Conservation (phyloP, 2,113 vertebrate species). For the Entelurus aequoreus region DNA sequence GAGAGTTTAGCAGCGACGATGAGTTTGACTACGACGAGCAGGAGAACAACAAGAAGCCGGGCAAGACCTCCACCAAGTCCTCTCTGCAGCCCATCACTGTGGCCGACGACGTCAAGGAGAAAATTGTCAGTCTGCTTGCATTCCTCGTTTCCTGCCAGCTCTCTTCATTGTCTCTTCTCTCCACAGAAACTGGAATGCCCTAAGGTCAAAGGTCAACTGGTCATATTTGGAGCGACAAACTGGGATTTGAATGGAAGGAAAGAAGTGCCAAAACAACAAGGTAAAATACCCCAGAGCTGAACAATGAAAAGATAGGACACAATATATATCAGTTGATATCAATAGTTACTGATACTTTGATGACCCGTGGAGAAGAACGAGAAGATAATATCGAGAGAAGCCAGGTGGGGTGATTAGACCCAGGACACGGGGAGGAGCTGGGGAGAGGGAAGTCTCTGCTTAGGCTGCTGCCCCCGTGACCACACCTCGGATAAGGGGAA, state of each 20-base stretch:
- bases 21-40: conserved; percentile 78
- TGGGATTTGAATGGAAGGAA: conserved; percentile 97
- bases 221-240: conserved; percentile 94
- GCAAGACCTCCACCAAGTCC: conserved; percentile 65
- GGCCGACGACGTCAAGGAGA: conserved; percentile 83
- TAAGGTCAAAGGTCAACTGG: conserved; percentile 85
- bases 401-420: too few relatives aligned
- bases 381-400: too few relatives aligned
- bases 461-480: too few relatives aligned
- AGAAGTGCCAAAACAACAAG: conserved; percentile 95
- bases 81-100: conserved; percentile 77
- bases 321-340: too few relatives aligned
- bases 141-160: too few relatives aligned
- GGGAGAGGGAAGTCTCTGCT: too few relatives aligned
- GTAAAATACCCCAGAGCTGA: conserved; percentile 52
- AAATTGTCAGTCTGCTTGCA: conserved; percentile 73
- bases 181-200: conserved; percentile 89
- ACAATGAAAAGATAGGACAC: too few relatives aligned
- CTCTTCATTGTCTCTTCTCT: background rate
- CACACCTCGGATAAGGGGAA: too few relatives aligned
- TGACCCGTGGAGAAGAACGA: too few relatives aligned
- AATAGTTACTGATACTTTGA: too few relatives aligned
- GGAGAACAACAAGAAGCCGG: conserved; percentile 77
- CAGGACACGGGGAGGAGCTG: too few relatives aligned
- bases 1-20: conserved; percentile 77